These are phyloP conservation scores for Trissolcus brochymenae DNA, from an alignment of 2,888 invertebrate genomes.

Conservation along the genomic window DNA sequence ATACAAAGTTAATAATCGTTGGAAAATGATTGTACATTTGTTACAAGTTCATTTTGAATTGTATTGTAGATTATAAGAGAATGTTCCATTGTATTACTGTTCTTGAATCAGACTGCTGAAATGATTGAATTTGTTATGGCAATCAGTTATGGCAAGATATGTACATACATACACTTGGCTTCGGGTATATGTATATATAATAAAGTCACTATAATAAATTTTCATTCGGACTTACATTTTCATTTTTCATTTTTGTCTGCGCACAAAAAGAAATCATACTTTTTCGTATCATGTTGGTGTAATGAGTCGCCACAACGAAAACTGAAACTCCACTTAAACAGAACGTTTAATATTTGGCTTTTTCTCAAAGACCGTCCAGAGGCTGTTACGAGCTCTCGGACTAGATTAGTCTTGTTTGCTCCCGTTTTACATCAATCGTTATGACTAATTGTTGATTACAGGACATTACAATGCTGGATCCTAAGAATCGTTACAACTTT, in stretches of 20 bases:
- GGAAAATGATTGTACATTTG: not conserved
- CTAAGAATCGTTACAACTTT: constrained; percentile 25
- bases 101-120: constrained; percentile 22
- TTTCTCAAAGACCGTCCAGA: constrained; percentile 42
- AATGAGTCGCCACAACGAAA: not conserved
- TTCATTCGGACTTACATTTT: too few relatives aligned
- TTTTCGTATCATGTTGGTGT: too few relatives aligned
- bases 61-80: constrained; percentile 23
- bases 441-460: constrained; percentile 40
- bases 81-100: constrained; percentile 27
- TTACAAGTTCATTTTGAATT: too few relatives aligned
- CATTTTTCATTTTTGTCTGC: too few relatives aligned
- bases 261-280: too few relatives aligned
- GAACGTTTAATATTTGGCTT: constrained; percentile 58
- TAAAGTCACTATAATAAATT: not conserved
- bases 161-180: constrained; percentile 46
- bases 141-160: constrained; percentile 65
- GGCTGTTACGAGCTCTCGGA: constrained; percentile 62
- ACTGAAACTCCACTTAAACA: constrained; percentile 47
- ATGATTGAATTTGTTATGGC: constrained; percentile 47
- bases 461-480: constrained; percentile 17
- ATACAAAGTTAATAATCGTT: not conserved
- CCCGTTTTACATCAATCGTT: constrained; percentile 44
- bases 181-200: constrained; percentile 28
- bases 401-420: constrained; percentile 56